Percentiles rank a stretch among this genome's conserved stretches.
These are phyloP conservation scores for Kuschelorhynchus macadamiae DNA, from an alignment of 2,888 invertebrate genomes.

Conservation along the genomic window DNA sequence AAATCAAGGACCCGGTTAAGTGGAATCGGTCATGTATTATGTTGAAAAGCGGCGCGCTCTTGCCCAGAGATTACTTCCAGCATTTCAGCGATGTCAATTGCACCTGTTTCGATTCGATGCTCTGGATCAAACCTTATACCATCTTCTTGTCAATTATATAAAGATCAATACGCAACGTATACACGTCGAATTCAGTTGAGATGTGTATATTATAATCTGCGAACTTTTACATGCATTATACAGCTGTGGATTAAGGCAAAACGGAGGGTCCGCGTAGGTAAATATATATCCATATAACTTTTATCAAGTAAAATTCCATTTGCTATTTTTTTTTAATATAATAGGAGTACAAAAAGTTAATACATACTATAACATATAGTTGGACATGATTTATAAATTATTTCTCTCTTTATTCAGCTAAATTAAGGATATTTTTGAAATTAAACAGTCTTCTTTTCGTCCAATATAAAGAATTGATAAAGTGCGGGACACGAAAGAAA, in stretches of 20 bases:
- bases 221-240: slow-evolving; percentile 41
- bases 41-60: slow-evolving; percentile 48
- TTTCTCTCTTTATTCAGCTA: no score
- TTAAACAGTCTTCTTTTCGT: no score
- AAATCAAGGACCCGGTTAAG: slow-evolving; percentile 54
- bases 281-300: no score
- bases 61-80: slow-evolving; percentile 58
- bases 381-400: no score
- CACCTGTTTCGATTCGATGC: slow-evolving; percentile 55
- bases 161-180: slow-evolving; percentile 54
- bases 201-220: slow-evolving; percentile 42
- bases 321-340: no score
- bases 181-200: slow-evolving; percentile 46
- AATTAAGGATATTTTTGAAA: no score
- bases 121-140: slow-evolving; percentile 51
- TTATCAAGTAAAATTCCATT: no score
- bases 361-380: no score
- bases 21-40: slow-evolving; percentile 54
- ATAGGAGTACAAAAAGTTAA: no score
- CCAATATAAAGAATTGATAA: no score
- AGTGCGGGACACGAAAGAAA: no score
- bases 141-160: slow-evolving; percentile 55
- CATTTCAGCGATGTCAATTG: slow-evolving; percentile 58
- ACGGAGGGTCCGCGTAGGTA: no score
- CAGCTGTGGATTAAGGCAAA: background rate